Conservation (phyloP, 2,113 vertebrate genomes). For the Heloderma charlesbogerti region DNA sequence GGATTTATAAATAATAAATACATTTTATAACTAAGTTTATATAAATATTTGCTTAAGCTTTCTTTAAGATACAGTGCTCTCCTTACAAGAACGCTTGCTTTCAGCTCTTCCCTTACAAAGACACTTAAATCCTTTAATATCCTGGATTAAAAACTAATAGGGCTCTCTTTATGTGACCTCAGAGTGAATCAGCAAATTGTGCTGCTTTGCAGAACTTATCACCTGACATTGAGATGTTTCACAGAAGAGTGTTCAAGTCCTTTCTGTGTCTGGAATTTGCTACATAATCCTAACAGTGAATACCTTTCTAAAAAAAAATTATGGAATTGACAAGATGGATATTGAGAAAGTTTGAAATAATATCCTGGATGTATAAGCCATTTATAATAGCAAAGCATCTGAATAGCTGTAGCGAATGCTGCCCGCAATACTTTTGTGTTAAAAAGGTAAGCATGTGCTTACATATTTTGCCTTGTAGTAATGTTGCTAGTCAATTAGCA, state of each 20-base stretch:
- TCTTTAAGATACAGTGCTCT: neutral
- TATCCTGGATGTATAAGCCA: neutral
- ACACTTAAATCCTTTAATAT: constrained; percentile 7
- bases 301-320: neutral
- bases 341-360: neutral
- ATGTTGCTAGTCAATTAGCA: neutral
- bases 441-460: neutral
- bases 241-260: neutral
- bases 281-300: neutral
- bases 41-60: neutral
- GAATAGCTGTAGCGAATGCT: neutral
- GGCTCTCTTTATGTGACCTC: neutral
- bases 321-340: neutral
- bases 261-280: neutral
- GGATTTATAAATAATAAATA: neutral
- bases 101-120: neutral
- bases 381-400: neutral
- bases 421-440: neutral
- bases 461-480: neutral
- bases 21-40: neutral
- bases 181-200: constrained; percentile 7
- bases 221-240: neutral
- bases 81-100: neutral
- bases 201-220: neutral
- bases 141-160: constrained; percentile 10